Evolutionary conservation across 2,888 invertebrate species (phyloP).

Genomic region (Drosophila lutescens): DNA sequence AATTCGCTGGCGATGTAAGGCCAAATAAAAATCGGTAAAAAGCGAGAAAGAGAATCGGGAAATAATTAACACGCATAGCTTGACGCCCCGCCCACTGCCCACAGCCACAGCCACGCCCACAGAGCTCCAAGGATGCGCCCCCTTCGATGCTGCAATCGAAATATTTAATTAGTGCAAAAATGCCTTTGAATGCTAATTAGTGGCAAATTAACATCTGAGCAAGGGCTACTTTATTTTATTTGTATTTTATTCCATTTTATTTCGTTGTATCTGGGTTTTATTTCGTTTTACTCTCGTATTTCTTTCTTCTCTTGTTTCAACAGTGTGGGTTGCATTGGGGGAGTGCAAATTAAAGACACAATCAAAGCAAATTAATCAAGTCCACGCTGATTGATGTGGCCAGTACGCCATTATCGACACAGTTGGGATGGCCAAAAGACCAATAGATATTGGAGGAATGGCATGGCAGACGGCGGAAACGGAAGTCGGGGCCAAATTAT

Average conservation of each 20-base stretch:
- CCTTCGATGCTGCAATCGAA: constrained; percentile 64
- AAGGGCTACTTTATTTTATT: constrained; percentile 35
- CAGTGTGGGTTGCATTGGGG: too few species aligned
- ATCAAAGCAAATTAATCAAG: constrained; percentile 79
- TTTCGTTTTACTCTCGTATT: constrained; percentile 5
- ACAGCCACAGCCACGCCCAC: constrained; percentile 9
- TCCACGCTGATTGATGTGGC: constrained; percentile 71
- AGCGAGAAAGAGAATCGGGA: constrained; percentile 18
- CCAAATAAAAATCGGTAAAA: constrained; percentile 42
- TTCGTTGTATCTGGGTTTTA: constrained; percentile 4
- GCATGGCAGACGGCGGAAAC: constrained; percentile 2
- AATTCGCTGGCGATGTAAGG: constrained; percentile 64
- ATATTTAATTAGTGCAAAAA: constrained; percentile 81
- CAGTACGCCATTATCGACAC: constrained; percentile 40
- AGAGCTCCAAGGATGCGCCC: constrained; percentile 5
- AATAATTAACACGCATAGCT: constrained; percentile 58
- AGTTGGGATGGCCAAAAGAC: constrained; percentile 2
- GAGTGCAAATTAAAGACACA: constrained; percentile 77
- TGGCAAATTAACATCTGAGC: constrained; percentile 76
- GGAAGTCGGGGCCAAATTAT: constrained; percentile 50
- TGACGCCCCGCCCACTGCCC: constrained; percentile 14
- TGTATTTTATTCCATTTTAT: constrained; percentile 35
- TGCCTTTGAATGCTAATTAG: constrained; percentile 80
- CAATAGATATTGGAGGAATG: constrained; percentile 4
- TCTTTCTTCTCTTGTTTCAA: constrained; percentile 17